These are phyloP conservation scores for Thalassoma bifasciatum DNA, from an alignment of 2,113 vertebrate genomes.

Conservation along the genomic window DNA sequence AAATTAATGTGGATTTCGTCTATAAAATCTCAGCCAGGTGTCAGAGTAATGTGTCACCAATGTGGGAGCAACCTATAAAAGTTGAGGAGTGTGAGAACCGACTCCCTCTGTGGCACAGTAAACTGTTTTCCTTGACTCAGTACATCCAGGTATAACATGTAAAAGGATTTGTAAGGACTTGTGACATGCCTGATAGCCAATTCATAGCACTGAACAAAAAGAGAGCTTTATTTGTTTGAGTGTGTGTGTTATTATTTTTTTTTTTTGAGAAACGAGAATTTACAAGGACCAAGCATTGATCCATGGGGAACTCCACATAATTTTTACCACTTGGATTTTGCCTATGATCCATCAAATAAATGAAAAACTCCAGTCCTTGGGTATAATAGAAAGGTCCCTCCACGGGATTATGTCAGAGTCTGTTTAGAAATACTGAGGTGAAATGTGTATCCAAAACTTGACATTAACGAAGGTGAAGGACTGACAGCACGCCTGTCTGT, in stretches of 20 bases:
- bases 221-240: too few species aligned
- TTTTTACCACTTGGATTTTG: too few species aligned
- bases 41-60: not conserved
- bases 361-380: too few species aligned
- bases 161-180: not conserved
- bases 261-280: too few species aligned
- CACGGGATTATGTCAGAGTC: too few species aligned
- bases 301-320: not conserved
- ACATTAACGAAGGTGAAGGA: too few species aligned
- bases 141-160: not conserved
- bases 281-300: not conserved
- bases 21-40: conserved; percentile 1
- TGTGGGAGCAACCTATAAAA: conserved; percentile 15
- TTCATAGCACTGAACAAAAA: not conserved
- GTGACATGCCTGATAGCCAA: not conserved
- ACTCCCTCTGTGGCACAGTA: not conserved
- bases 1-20: not conserved
- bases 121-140: not conserved
- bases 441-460: too few species aligned
- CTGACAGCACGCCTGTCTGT: too few species aligned
- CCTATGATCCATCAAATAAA: too few species aligned
- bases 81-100: not conserved
- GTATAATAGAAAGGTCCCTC: too few species aligned
- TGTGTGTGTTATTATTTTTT: too few species aligned
- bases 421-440: too few species aligned